Evolutionary conservation across 2,797 vertebrate species (phyloP).

Genomic region (Sarcoramphus papa): DNA sequence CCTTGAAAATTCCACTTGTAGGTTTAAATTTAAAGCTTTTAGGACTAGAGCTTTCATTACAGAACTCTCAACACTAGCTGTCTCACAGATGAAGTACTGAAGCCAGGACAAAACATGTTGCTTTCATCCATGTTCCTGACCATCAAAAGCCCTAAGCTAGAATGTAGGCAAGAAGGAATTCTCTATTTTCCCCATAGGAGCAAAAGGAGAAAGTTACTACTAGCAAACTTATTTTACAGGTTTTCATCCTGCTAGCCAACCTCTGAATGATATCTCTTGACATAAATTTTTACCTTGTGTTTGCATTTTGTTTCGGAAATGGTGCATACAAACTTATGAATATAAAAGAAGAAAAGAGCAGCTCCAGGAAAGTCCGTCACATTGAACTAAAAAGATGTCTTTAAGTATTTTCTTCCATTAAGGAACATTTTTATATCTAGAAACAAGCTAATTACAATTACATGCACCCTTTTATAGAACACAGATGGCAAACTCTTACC

Average conservation of each 20-base stretch:
- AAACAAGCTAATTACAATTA: background rate
- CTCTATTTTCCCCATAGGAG: background rate
- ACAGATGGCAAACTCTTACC: slow-evolving; percentile 54
- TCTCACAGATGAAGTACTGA: background rate
- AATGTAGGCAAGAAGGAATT: background rate
- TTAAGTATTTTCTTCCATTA: background rate
- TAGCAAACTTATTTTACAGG: background rate
- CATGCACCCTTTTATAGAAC: background rate
- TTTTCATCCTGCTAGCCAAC: background rate
- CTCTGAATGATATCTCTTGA: background rate
- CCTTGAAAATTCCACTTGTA: background rate
- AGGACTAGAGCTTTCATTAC: background rate
- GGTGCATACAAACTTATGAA: background rate
- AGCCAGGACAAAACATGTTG: background rate
- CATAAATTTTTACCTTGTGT: background rate
- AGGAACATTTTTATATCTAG: background rate
- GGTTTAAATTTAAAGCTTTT: background rate
- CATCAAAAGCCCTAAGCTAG: background rate
- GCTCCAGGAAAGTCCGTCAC: background rate
- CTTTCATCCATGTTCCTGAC: background rate
- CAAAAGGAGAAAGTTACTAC: background rate
- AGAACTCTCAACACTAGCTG: background rate
- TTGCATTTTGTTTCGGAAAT: background rate
- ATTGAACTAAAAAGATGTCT: background rate
- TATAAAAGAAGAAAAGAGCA: background rate